Evolutionary conservation across 92 coral and sea anemone genomes (phyloP).

Genomic region (Galaxea fascicularis): DNA sequence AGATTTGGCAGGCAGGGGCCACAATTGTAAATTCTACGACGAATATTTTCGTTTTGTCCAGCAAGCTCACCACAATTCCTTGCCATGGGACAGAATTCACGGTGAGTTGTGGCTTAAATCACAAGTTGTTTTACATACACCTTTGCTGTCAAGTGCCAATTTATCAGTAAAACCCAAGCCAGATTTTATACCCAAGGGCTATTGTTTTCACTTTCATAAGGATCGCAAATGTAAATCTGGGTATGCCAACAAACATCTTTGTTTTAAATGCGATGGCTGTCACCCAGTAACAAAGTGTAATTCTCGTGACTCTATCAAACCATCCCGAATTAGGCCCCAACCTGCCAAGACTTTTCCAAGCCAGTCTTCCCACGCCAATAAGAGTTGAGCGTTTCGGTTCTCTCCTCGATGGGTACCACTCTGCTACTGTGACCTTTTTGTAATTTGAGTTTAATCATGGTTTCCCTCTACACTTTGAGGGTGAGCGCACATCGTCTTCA

Average conservation of each 20-base stretch:
- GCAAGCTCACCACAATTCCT: slow-evolving; percentile 36
- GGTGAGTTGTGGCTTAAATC: slow-evolving; percentile 68
- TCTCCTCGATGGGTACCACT: slow-evolving; percentile 43
- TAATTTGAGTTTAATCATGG: slow-evolving; percentile 47
- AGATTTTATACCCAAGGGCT: slow-evolving; percentile 37
- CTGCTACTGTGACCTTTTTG: slow-evolving; percentile 36
- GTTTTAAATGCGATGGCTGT: slow-evolving; percentile 55
- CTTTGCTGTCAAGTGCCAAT: no score
- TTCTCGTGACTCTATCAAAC: slow-evolving; percentile 50
- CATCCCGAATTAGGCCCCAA: background rate
- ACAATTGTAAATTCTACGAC: slow-evolving; percentile 65
- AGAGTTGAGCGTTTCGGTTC: slow-evolving; percentile 31
- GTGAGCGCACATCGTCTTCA: slow-evolving; percentile 3
- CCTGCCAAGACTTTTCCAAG: no score
- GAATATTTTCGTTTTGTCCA: slow-evolving; percentile 66
- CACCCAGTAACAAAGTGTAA: slow-evolving; percentile 46
- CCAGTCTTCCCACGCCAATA: slow-evolving; percentile 68
- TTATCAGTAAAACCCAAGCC: background rate
- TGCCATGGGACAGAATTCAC: slow-evolving; percentile 55
- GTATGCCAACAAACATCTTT: slow-evolving; percentile 56
- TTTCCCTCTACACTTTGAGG: slow-evolving; percentile 62
- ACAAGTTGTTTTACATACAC: slow-evolving; percentile 3
- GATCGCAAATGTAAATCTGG: slow-evolving; percentile 35
- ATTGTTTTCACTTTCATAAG: slow-evolving; percentile 40
- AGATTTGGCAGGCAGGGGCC: slow-evolving; percentile 62